Base-by-base conservation (phyloP, 2,113 vertebrate species). In the Talpa occidentalis region DNA sequence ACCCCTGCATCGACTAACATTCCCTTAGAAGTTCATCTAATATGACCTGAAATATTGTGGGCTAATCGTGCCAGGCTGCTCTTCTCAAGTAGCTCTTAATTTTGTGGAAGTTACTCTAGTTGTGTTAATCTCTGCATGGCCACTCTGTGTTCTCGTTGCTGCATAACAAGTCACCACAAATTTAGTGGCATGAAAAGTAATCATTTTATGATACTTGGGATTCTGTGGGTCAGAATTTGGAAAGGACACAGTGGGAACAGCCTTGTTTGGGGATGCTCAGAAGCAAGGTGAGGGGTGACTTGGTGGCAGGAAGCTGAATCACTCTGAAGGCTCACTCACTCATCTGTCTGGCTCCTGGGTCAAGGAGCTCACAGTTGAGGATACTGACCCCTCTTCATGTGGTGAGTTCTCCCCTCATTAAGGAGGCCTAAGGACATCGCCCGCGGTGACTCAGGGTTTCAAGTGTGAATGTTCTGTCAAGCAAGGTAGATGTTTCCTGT, bases 391-490 rank as follows among this genome's bases (percentile, higher is more conserved):
- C 40, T 69, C 10, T 54, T 35, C 3, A 1, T 3, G 14, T 28
- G 44, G 35, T 64, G 19, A 60, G 76, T 54, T 17, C 66, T 72
- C 76, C 28, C 66, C 80, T 9, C 19, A 2, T 15, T 49, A 3
- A 21, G 5, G 49, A 30, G 32, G 22, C 81, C 64, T 73, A 24
- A 0, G 60, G 19, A 37, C 40, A 37, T 6, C 0, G 0, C 6
- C 3, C 2, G 1, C 7, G 35, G 52, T 26, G n/a, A 35, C 32
- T 74, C 52, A 69, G 37, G 42, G 8, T 74, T 44, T 76, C 42
- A 60, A 64, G 21, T 0, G 0, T 22, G 49, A 30, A 30, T 35
- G 12, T 47, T 52, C 12, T 6, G 10, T 44, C n/a, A 15, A 47
- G 17, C 8, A 10, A 82, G 21, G 7, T 12, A 28, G 93, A 74